Evolutionary conservation across 2,888 invertebrate genomes (phyloP), one percentile per base, ranked within the genome.

Genomic region (Linyphia triangularis): DNA sequence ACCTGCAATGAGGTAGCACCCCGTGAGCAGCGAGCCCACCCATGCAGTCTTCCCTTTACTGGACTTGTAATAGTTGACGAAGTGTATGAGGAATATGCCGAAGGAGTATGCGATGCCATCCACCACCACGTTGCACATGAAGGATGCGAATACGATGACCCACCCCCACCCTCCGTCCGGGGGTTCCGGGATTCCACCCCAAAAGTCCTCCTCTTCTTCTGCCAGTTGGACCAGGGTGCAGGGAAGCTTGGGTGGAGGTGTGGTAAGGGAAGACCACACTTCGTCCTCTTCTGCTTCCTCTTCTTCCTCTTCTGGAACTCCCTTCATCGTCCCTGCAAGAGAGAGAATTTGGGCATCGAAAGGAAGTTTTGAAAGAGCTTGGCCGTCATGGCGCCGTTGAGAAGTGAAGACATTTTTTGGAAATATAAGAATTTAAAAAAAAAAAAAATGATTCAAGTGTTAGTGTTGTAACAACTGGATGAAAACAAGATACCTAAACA

Each of bases 101-200:
- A 99, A 99, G 7, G 98, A 97, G 93, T 99, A 99, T 16, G 98
- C 97, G 90, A 99, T 98, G 91, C 98, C 99, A 93, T 99, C 99
- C 85, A 99, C 98, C 91, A 99, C 96, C 94, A 99, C 95, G 95
- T 99, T 99, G 93, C 98, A 98, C 95, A 99, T 95, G 93, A 99
- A 98, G 65, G 98, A 98, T 79, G 98, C 98, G 92, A 97, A 95
- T 79, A 99, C 98, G 92, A 99, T 96, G 92, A 98, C 96, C 97
- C 97, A 97, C 88, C 97, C 97, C 93, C 96, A 97, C 72, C 98
- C 98, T 2, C 91, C 91, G 61, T 91, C 91, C 5, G 91, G 91
- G 3, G 91, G 90, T 51, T 90, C 90, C 2, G 90, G 90, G 5
- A 88, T 85, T 3, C 67, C 73, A 4, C 43, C 43, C 73, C 61